Evolutionary conservation across 2,888 invertebrate species (phyloP).

Genomic region (Lasioglossum lativentre): DNA sequence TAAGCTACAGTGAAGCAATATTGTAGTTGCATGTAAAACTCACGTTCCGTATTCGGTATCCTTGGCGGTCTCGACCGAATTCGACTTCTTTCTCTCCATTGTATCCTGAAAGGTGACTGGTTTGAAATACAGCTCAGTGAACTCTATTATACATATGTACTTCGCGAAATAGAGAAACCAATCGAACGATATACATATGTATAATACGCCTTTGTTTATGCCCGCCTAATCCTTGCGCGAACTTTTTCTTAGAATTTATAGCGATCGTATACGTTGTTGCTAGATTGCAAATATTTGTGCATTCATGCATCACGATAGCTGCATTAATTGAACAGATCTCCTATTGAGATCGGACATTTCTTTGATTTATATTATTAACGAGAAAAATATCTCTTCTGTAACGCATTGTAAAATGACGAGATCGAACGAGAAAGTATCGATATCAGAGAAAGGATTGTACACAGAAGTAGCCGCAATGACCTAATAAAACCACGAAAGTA

Average conservation of each 20-base stretch:
- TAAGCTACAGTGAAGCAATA: not conserved
- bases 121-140: conserved; percentile 18
- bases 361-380: not conserved
- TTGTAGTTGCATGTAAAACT: conserved; percentile 40
- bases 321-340: not conserved
- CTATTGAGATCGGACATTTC: not conserved
- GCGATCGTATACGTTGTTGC: not conserved
- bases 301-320: not conserved
- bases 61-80: conserved; percentile 50
- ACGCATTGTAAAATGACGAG: not conserved
- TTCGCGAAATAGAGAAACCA: not conserved
- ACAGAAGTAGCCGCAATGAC: conserved; percentile 25
- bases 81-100: conserved; percentile 70
- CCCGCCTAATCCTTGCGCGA: not conserved
- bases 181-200: not conserved
- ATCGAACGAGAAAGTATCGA: not conserved
- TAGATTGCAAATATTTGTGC: not conserved
- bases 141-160: conserved; percentile 24
- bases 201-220: conserved; percentile 1
- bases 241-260: not conserved
- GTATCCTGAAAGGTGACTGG: conserved; percentile 53
- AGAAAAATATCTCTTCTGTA: too few relatives aligned
- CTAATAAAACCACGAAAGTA: conserved; percentile 43
- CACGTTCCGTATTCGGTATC: conserved; percentile 70
- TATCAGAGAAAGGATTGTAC: conserved; percentile 13